These are phyloP conservation scores for Spatula clypeata DNA, from an alignment of 2,797 vertebrate species.

Conservation along the genomic window DNA sequence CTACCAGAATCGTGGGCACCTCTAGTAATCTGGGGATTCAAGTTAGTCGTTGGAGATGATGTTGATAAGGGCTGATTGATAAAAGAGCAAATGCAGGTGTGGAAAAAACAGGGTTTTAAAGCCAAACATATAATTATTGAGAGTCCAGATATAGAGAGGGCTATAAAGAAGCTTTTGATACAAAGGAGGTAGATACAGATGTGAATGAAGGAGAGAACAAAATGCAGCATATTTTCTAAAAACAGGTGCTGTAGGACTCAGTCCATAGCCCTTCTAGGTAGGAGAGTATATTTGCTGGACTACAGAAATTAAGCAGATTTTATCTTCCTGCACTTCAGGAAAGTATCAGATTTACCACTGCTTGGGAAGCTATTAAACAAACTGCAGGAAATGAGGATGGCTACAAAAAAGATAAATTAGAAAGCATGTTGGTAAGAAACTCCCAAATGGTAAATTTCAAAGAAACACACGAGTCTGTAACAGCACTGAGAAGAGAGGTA, in stretches of 20 bases:
- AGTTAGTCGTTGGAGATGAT: neutral
- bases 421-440: neutral
- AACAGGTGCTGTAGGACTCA: neutral
- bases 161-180: neutral
- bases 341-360: neutral
- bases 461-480: fast-evolving
- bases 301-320: neutral
- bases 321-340: neutral
- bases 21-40: neutral
- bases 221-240: neutral
- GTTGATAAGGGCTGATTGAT: neutral
- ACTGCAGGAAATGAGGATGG: neutral
- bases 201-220: neutral
- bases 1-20: neutral
- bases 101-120: neutral
- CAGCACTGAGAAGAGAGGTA: fast-evolving
- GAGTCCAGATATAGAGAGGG: neutral
- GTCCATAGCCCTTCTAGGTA: neutral
- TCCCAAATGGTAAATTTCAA: neutral
- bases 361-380: neutral
- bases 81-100: fast-evolving
- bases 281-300: neutral
- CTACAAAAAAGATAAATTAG: fast-evolving
- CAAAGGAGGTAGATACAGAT: neutral
- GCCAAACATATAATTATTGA: neutral